A percentile compares a stretch with the other conserved stretches of the same genome.
phyloP scores from a whole-genome alignment of 2,797 vertebrate species.

The Lithobates pipiens region DNA sequence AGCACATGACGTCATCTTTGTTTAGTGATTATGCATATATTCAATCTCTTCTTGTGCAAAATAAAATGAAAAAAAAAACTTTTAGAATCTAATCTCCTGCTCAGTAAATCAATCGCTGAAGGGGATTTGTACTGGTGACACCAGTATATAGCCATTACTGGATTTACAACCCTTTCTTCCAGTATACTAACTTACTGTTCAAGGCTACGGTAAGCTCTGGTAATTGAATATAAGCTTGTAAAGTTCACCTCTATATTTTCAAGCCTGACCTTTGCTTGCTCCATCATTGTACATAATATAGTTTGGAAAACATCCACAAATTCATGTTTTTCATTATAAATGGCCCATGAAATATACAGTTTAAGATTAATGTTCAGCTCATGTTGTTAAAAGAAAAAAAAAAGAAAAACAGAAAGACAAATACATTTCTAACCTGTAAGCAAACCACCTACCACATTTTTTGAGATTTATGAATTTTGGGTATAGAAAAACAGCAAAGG shows the following conservation, averaged over 20 bases:
- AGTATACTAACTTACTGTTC: constrained; percentile 69
- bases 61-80: constrained; percentile 41
- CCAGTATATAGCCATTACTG: constrained; percentile 61
- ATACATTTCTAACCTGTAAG: constrained; percentile 22
- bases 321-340: constrained; percentile 66
- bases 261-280: constrained; percentile 65
- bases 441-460: not conserved
- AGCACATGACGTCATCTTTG: not conserved
- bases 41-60: constrained; percentile 23
- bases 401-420: constrained; percentile 1
- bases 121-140: constrained; percentile 65
- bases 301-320: constrained; percentile 64
- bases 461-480: not conserved
- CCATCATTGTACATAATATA: constrained; percentile 70
- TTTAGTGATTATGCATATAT: constrained; percentile 39
- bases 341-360: constrained; percentile 56
- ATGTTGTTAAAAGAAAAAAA: constrained; percentile 30
- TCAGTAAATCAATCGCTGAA: constrained; percentile 64
- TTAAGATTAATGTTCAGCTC: constrained; percentile 53
- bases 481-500: not conserved
- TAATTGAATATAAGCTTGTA: constrained; percentile 71
- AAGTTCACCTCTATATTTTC: constrained; percentile 64
- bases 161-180: constrained; percentile 70
- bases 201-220: constrained; percentile 69
- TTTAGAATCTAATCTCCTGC: constrained; percentile 62